Evolutionary conservation across 2,888 invertebrate species (phyloP), one percentile per base, ranked within the genome.

Genomic region (Eilema caniola): DNA sequence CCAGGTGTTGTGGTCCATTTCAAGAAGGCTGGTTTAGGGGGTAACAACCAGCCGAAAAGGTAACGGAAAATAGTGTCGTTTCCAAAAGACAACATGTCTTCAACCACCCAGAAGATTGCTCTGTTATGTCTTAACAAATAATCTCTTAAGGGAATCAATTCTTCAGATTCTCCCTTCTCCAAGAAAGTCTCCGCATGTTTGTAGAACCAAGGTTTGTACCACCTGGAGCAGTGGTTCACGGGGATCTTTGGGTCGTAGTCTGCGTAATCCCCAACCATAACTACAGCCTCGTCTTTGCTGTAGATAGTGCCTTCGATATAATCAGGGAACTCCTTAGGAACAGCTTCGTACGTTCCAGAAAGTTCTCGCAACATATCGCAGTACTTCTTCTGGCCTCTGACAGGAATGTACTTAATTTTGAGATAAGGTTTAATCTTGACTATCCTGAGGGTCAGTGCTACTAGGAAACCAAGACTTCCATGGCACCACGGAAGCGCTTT

Each of bases 191-290:
- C 96, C 0, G 96, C 96, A 78, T 97, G 96, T 79, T 97, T 97
- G 80, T 97, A 97, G 86, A 97, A 97, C 97, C 97, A 97, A 0
- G 97, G 97, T 80, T 97, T 97, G 87, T 96, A 96, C 97, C 97
- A 97, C 31, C 89, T 92, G 0, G 96, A 95, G 66, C 96, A 94
- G 72, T 95, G 87, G 76, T 97, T 97, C 0, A 96, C 89, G 0
- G 92, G 82, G n/a, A 96, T 80, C 0, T 86, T 90, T 0, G 92
- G 87, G 67, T 96, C 96, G 62, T 95, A 95, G 81, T 97, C 96
- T 0, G 96, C 94, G 82, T 96, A 97, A 72, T 96, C 96, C 0
- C 97, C 97, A 0, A 95, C 92, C 97, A 97, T 97, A 14, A 97
- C 90, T 0, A 97, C 97, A 1, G 97, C 97, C 68, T 96, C 94